Base-by-base conservation (phyloP, 2,113 vertebrate species). In the Pelusios castaneus region DNA sequence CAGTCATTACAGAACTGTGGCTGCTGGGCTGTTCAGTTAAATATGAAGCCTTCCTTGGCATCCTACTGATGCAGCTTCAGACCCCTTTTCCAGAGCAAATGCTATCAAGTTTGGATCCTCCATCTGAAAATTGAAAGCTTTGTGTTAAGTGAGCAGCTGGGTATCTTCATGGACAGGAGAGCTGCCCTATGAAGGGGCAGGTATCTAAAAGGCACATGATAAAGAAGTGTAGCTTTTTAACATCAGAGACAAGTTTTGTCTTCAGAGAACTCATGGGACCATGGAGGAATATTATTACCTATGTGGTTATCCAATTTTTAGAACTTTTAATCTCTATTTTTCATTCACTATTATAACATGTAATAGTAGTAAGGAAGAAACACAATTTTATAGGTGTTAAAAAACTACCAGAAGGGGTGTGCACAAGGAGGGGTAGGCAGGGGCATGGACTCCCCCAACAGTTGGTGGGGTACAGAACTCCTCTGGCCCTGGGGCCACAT, bases 1-100 rank as follows among this genome's bases (percentile, higher is more conserved):
- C 84, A 41, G 90, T 96, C 93, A 94, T 97, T 94, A 70, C 19
- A 22, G 19, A 97, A 94, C 95, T 97, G 97, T 92, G 97, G 97
- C 92, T 96, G 29, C 84, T 97, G 90, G 92, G 87, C 54, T 94
- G 67, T 96, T 97, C 25, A 25, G 96, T 95, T 92, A 97, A 97
- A 96, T 85, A 78, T 93, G 91, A 91, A 82, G 93, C 92, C 96
- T 97, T 90, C 95, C 96, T 91, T 91, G 80, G 84, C 94, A 92
- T 95, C 94, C 90, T 95, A 88, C 89, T 90, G 90, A 94, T 94
- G 93, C 92, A 67, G 51, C 58, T 95, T 94, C 82, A 92, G 67
- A 94, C 97, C 95, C 94, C 92, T 94, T 21, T 43, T 22, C 38
- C 22, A 75, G 70, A 75, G 22, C 22, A 45, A 24, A 70, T 70